Conservation (phyloP, 2,797 vertebrate species). For the Dicrostonyx torquatus region DNA sequence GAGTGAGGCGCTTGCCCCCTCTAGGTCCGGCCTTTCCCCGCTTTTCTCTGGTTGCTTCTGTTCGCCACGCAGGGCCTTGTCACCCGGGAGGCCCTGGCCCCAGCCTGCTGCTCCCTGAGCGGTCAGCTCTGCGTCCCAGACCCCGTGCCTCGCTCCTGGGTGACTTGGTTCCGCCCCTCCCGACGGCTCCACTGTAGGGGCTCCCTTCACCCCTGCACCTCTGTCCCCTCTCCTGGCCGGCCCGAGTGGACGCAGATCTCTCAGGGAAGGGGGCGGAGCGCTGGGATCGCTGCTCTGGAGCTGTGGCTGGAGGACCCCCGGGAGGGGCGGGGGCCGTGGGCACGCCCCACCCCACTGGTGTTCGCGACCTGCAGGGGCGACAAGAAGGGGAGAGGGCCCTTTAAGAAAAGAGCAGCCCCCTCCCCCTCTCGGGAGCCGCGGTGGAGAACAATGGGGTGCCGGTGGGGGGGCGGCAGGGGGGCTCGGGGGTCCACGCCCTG, state of each 20-base stretch:
- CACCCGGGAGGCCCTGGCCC: neutral
- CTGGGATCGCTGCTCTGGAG: neutral
- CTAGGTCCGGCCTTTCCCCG: slow-evolving; percentile 20
- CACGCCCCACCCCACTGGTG: slow-evolving; percentile 80
- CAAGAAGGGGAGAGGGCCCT: slow-evolving; percentile 61
- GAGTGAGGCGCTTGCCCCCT: neutral
- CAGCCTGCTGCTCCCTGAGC: slow-evolving; percentile 43
- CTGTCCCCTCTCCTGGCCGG: neutral
- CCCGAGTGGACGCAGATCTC: slow-evolving; percentile 12
- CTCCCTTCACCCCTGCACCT: slow-evolving; percentile 34
- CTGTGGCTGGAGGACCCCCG: neutral
- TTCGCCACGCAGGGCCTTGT: slow-evolving; percentile 51
- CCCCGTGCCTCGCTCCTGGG: slow-evolving; percentile 8
- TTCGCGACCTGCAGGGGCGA: slow-evolving; percentile 65
- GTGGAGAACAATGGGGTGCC: slow-evolving; percentile 78
- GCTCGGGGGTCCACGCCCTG: slow-evolving; percentile 30
- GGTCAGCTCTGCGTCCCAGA: slow-evolving; percentile 40
- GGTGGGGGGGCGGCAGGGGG: slow-evolving; percentile 51
- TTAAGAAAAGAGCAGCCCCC: slow-evolving; percentile 63
- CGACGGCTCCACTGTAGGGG: slow-evolving; percentile 63
- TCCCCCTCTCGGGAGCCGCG: slow-evolving; percentile 61
- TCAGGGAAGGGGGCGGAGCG: neutral
- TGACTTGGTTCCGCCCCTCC: slow-evolving; percentile 28
- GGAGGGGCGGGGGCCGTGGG: slow-evolving; percentile 69
- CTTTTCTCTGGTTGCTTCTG: neutral